Base-by-base conservation (phyloP, 2,113 vertebrate species). In the Cyanoramphus novaezelandiae region DNA sequence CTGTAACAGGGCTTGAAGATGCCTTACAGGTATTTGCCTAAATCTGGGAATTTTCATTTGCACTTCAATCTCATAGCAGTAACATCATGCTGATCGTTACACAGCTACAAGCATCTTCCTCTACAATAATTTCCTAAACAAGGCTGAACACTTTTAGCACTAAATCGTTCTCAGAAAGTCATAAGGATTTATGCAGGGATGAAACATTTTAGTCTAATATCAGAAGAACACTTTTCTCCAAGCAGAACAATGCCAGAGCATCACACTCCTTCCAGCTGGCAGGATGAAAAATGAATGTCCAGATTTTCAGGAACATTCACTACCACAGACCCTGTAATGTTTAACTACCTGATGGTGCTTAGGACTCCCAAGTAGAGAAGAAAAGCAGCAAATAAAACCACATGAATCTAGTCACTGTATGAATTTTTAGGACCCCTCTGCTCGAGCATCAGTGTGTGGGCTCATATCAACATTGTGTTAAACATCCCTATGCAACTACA, bases 391-490 rank as follows among this genome's bases (percentile, higher is more conserved):
- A 92, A 82, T 62, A 93, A 82, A 90, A 35, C 57, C 89, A 44
- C 44, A 86, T 11, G 67, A 72, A 77, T 72, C 28, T 57, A 41
- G 24, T 14, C 10, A 69, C 57, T 3, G 5, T 44, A 83, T 62
- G 53, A 96, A 82, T 94, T 83, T 77, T 96, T 93, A 93, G 93
- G 67, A 72, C 7, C 11, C 33, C 28, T 92, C 68, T 83, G 52
- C 63, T 37, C n/a, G 41, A 92, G 41, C 41, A 93, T 46, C 88
- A 46, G 8, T 31, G 19, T 39, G 17, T 62, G 31, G 55, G 63
- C 59, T 80, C 37, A 5, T 53, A 88, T 31, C 63, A 90, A 52
- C 31, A 29, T 3, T 35, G 33, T 52, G 28, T 77, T 88, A 85
- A 88, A 76, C 12, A 11, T 77, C 75, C 62, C 79, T 57, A 1